phyloP scores from a whole-genome alignment of 2,113 vertebrate genomes.

The Butorides virescens region DNA sequence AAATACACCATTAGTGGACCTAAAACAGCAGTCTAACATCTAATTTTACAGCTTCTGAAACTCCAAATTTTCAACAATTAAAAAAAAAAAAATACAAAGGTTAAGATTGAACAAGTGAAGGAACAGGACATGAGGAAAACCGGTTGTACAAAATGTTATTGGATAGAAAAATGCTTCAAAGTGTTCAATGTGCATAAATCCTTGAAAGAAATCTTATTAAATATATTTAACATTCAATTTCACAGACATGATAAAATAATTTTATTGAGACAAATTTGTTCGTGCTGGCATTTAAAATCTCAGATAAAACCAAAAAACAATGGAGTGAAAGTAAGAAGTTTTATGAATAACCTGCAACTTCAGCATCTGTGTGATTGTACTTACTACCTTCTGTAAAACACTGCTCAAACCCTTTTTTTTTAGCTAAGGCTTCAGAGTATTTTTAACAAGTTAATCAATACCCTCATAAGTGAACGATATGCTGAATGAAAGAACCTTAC shows the following conservation, averaged over 20 bases:
- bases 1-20: background rate
- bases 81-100: background rate
- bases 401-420: background rate
- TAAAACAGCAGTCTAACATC: background rate
- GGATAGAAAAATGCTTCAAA: background rate
- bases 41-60: background rate
- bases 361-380: background rate
- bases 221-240: background rate
- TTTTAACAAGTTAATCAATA: slow-evolving; percentile 5
- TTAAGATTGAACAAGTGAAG: background rate
- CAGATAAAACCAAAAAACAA: background rate
- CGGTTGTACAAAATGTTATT: background rate
- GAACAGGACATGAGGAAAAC: background rate
- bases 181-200: background rate
- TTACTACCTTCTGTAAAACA: background rate
- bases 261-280: background rate
- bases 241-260: background rate
- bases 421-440: background rate
- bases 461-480: background rate
- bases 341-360: background rate
- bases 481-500: background rate
- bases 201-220: background rate
- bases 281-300: background rate
- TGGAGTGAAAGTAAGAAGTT: background rate
- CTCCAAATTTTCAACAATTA: background rate